Evolutionary conservation across 2,888 invertebrate species (phyloP).

Genomic region (Lacanobia oleracea): DNA sequence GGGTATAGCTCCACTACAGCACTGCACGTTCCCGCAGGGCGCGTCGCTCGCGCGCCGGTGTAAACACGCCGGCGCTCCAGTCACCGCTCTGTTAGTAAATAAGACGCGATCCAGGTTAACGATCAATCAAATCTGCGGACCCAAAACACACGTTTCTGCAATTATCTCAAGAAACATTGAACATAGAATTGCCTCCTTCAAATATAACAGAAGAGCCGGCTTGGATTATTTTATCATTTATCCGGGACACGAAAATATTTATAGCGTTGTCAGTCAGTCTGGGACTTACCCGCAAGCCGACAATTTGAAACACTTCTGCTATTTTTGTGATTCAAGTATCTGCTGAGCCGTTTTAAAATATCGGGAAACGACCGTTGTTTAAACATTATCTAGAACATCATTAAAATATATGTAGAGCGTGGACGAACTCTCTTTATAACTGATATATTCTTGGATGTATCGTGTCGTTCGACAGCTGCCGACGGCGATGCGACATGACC

Average conservation of each 20-base stretch:
- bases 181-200: constrained; percentile 12
- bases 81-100: constrained; percentile 66
- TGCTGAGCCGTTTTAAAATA: constrained; percentile 68
- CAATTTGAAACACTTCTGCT: constrained; percentile 66
- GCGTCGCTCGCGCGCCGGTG: constrained; percentile 72
- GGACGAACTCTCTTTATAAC: constrained; percentile 80
- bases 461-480: constrained; percentile 86
- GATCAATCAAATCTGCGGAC: constrained; percentile 26
- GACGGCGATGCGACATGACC: constrained; percentile 78
- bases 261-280: constrained; percentile 62
- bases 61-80: constrained; percentile 81
- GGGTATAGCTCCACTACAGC: constrained; percentile 90
- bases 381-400: constrained; percentile 76
- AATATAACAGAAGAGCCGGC: constrained; percentile 19
- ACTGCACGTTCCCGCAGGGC: constrained; percentile 31
- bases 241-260: constrained; percentile 60
- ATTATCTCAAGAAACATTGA: constrained; percentile 24
- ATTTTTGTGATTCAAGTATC: constrained; percentile 67
- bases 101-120: constrained; percentile 62
- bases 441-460: constrained; percentile 84
- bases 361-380: constrained; percentile 67
- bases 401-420: constrained; percentile 77
- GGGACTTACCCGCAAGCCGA: constrained; percentile 56
- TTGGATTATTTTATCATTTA: constrained; percentile 53
- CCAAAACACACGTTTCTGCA: constrained; percentile 14